Base-by-base conservation (phyloP, 1,140 invertebrate genomes). In the Harpegnathos saltator region DNA sequence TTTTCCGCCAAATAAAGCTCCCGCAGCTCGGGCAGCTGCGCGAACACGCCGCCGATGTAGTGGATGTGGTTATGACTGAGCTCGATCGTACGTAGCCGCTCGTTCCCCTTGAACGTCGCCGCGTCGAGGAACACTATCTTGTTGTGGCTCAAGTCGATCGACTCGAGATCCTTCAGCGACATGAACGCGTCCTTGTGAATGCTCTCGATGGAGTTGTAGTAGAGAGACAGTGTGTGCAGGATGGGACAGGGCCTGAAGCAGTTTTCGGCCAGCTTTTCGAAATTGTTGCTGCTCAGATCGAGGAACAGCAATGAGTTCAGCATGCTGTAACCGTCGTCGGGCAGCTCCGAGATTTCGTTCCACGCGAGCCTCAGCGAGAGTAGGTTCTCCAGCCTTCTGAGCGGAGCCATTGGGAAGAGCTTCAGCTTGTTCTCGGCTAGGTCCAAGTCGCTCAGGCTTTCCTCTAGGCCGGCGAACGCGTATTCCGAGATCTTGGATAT, bases 1-100 rank as follows among this genome's bases (percentile, higher is more conserved):
- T 99, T 99, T 92, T 98, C 97, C 0, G 97, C 97, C n/a, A 98
- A 94, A 91, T 98, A 98, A 24, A 98, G 94, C 90, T 97, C 97
- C 52, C 96, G 95, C 2, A 99, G 93, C 77, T 98, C 96, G 0
- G 96, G 96, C 63, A 98, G 93, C 89, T 96, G 96, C 17, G 96
- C 95, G 91, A 99, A 98, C 0, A 98, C 95, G 0, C 97, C 97
- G 44, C 95, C 95, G 1, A 98, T 97, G 77, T 97, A 96, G 91
- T 98, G 98, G 17, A 98, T 95, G 90, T 98, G 98, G 94, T 98
- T 98, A 91, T 98, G 96, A 90, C 97, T 98, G 48, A 98, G 92
- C 92, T 98, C 98, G 85, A 98, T 96, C 0, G 97, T 98, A 44
- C 96, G 95, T 63, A 98, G 93, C 58, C 96, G 96, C 74, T 96